Percentiles rank a stretch among this genome's conserved stretches.
Conservation (phyloP, 2,888 invertebrate genomes). For the Koerneria pararmatus region DNA sequence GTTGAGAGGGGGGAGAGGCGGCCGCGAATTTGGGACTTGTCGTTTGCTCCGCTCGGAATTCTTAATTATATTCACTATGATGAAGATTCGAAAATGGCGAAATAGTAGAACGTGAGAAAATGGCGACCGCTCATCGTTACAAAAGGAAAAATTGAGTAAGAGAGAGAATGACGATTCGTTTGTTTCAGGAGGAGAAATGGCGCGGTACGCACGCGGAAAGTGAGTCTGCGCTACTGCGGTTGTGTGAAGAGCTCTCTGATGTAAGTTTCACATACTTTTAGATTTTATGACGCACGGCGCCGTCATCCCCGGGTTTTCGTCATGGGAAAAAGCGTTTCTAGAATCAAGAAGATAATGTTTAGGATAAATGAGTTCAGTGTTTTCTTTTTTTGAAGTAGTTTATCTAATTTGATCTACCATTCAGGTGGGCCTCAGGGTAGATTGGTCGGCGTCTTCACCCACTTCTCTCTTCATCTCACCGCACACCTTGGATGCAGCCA, state of each 20-base stretch:
- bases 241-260: constrained; percentile 61
- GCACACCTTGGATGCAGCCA: constrained; percentile 50
- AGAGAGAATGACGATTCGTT: not conserved
- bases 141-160: no score
- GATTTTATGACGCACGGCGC: no score
- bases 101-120: no score
- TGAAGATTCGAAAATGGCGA: not conserved
- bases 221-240: constrained; percentile 70
- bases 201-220: constrained; percentile 75
- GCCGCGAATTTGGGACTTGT: not conserved
- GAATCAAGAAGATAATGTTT: no score
- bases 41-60: not conserved
- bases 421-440: not conserved
- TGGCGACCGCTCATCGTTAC: no score
- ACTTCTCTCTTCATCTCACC: constrained; percentile 46
- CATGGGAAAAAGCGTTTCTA: no score
- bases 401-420: not conserved
- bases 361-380: no score
- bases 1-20: no score
- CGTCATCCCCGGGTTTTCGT: no score
- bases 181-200: constrained; percentile 76
- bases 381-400: not conserved
- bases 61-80: constrained; percentile 4
- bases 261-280: no score
- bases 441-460: constrained; percentile 23